A percentile compares a stretch with the other conserved stretches of the same genome.
Conservation (phyloP, 2,888 invertebrate species). For the Dastarcus helophoroides region DNA sequence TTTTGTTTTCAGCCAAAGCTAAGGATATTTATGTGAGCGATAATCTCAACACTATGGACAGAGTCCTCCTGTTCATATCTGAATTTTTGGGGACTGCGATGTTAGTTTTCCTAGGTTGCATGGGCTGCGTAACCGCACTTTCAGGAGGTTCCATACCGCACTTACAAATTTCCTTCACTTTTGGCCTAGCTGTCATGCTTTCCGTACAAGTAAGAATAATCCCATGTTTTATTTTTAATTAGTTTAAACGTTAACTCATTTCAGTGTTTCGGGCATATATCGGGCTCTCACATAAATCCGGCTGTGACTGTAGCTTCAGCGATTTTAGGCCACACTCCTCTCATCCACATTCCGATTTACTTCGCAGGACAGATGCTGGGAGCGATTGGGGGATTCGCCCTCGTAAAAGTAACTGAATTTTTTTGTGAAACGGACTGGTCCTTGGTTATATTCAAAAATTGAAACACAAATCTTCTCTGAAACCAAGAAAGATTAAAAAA, state of each 20-base stretch:
- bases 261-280: constrained; percentile 63
- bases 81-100: constrained; percentile 60
- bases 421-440: too few relatives aligned
- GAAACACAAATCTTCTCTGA: too few relatives aligned
- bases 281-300: constrained; percentile 69
- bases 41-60: constrained; percentile 28
- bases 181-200: constrained; percentile 60
- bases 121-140: constrained; percentile 46
- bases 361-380: constrained; percentile 56
- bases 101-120: constrained; percentile 62
- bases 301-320: constrained; percentile 60
- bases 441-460: too few relatives aligned
- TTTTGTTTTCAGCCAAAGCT: constrained; percentile 8
- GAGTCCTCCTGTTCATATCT: constrained; percentile 33
- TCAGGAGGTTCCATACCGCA: constrained; percentile 35
- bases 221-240: background rate
- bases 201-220: constrained; percentile 47
- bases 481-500: too few relatives aligned
- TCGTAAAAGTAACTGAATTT: constrained; percentile 45
- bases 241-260: constrained; percentile 18
- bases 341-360: constrained; percentile 47
- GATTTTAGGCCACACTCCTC: constrained; percentile 46
- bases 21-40: constrained; percentile 26
- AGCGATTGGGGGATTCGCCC: constrained; percentile 55
- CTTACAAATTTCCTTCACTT: constrained; percentile 46